Evolutionary conservation across 1,140 invertebrate genomes (phyloP).

Genomic region (Dryas iulia): DNA sequence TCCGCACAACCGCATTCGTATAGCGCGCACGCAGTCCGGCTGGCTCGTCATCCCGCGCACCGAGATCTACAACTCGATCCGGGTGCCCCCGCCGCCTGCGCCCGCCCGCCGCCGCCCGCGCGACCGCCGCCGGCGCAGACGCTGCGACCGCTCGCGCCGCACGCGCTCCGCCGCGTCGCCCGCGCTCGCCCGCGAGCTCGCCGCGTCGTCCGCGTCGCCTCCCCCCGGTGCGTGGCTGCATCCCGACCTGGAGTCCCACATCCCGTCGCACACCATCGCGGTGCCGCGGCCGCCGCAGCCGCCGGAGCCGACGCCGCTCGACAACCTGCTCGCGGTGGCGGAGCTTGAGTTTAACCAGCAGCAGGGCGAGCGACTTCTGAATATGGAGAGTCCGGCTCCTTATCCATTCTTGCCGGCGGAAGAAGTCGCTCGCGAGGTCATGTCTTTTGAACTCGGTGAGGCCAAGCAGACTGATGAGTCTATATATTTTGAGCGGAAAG

Average conservation of each 20-base stretch:
- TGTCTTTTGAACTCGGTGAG: conserved; percentile 71
- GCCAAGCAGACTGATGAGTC: conserved; percentile 52
- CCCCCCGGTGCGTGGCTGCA: conserved; percentile 45
- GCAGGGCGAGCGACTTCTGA: conserved; percentile 68
- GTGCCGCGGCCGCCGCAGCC: conserved; percentile 62
- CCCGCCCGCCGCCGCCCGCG: conserved; percentile 30
- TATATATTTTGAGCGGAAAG: conserved; percentile 66
- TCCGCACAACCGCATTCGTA: conserved; percentile 88
- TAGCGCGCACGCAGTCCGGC: conserved; percentile 88
- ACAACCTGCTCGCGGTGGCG: conserved; percentile 82
- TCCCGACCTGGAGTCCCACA: conserved; percentile 81
- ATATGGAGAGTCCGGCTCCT: conserved; percentile 71
- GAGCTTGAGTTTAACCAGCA: conserved; percentile 81
- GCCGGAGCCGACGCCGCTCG: conserved; percentile 68
- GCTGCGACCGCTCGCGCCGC: conserved; percentile 34
- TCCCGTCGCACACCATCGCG: conserved; percentile 81
- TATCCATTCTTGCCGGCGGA: conserved; percentile 67
- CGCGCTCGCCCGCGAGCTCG: conserved; percentile 37
- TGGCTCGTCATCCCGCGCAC: conserved; percentile 91
- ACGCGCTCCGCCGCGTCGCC: conserved; percentile 33
- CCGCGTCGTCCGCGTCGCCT: conserved; percentile 33
- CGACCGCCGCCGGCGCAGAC: conserved; percentile 38
- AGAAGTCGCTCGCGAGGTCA: conserved; percentile 66
- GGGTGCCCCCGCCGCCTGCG: conserved; percentile 66
- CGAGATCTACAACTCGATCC: conserved; percentile 82